These are phyloP conservation scores for Drosophila fulvimacula DNA, from an alignment of 2,888 invertebrate genomes.

Conservation along the genomic window DNA sequence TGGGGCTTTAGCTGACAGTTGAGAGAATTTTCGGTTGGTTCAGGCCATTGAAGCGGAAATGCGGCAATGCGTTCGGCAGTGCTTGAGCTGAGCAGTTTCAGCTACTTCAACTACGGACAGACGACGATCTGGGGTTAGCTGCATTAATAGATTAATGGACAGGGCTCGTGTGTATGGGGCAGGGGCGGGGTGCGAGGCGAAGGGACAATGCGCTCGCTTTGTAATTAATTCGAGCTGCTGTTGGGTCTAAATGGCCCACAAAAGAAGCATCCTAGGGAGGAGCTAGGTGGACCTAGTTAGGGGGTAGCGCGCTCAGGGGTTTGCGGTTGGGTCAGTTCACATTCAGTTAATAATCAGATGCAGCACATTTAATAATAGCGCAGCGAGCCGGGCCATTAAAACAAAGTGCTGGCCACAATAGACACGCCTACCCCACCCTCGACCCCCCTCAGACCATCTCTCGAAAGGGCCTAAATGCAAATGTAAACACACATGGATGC, in stretches of 20 bases:
- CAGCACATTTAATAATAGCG: constrained; percentile 75
- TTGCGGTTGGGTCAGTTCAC: neutral
- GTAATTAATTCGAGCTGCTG: constrained; percentile 54
- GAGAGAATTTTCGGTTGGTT: constrained; percentile 34
- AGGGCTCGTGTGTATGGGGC: constrained; percentile 2
- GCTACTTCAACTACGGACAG: neutral
- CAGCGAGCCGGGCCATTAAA: constrained; percentile 66
- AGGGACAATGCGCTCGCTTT: constrained; percentile 30
- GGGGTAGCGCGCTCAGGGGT: neutral
- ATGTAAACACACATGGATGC: constrained; percentile 50
- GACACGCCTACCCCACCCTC: constrained; percentile 52
- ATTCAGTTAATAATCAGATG: constrained; percentile 72
- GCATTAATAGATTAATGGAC: constrained; percentile 75
- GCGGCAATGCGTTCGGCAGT: constrained; percentile 66
- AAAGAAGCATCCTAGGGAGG: neutral
- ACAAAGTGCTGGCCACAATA: constrained; percentile 66
- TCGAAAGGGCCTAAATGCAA: constrained; percentile 45
- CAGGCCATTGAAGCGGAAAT: constrained; percentile 75
- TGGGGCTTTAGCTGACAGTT: constrained; percentile 15
- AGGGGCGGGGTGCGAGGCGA: constrained; percentile 22
- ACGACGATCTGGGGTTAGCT: constrained; percentile 24
- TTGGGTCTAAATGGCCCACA: neutral
- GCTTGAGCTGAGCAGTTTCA: constrained; percentile 19
- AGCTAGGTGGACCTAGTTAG: neutral
- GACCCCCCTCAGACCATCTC: neutral